Percentiles rank a stretch among this genome's conserved stretches.
Evolutionary conservation across 2,888 invertebrate species (phyloP).

Genomic region (Agriotes lineatus): DNA sequence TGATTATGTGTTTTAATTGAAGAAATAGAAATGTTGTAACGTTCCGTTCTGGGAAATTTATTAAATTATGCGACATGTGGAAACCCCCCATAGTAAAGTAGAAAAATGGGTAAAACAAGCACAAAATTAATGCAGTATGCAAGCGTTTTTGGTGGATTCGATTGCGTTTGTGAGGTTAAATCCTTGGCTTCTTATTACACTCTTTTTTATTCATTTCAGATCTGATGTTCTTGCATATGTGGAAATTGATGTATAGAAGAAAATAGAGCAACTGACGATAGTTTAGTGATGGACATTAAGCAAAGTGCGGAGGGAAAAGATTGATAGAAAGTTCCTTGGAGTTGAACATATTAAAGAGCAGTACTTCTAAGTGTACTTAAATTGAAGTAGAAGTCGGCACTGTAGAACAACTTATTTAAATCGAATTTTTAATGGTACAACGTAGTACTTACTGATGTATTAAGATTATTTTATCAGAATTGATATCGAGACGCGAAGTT

Average conservation of each 20-base stretch:
- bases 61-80: no score
- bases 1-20: no score
- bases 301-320: slow-evolving; percentile 2
- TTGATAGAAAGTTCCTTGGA: neutral
- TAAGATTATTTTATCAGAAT: slow-evolving; percentile 3
- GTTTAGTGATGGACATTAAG: slow-evolving; percentile 7
- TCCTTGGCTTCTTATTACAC: no score
- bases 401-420: neutral
- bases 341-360: neutral
- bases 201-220: slow-evolving; percentile 13
- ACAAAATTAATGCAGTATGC: no score
- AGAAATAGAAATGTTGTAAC: no score
- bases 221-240: slow-evolving; percentile 9
- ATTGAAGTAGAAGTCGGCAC: neutral
- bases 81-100: no score
- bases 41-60: no score
- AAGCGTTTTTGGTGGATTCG: neutral
- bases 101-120: no score
- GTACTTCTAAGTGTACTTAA: slow-evolving; percentile 10
- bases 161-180: neutral
- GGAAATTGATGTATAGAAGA: slow-evolving; percentile 20
- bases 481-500: neutral
- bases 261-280: neutral
- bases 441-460: slow-evolving; percentile 9
- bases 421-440: neutral